phyloP scores from a whole-genome alignment of 2,888 invertebrate species.

The Brachypalpus laphriformis region DNA sequence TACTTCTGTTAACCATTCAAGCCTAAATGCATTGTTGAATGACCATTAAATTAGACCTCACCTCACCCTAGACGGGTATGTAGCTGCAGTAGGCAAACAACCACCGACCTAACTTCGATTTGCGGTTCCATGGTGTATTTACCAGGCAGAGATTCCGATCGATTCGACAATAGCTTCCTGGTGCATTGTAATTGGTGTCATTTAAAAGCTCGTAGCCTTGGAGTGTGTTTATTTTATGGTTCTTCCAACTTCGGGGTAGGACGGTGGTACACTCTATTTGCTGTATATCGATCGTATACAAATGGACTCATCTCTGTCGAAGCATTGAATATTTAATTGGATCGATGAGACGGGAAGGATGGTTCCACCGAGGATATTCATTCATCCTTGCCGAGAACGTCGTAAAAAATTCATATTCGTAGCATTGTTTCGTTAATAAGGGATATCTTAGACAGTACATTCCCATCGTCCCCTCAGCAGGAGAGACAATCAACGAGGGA shows the following conservation, averaged over 20 bases:
- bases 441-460: constrained; percentile 27
- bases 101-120: constrained; percentile 46
- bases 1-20: constrained; percentile 40
- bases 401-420: constrained; percentile 47
- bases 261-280: background rate
- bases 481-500: constrained; percentile 2
- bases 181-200: constrained; percentile 28
- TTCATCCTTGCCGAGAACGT: background rate
- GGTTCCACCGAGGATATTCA: background rate
- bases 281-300: background rate
- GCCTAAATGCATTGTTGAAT: constrained; percentile 34
- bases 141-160: background rate
- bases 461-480: background rate
- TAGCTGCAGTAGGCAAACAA: constrained; percentile 3
- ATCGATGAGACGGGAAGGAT: background rate
- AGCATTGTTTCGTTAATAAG: constrained; percentile 55
- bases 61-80: background rate
- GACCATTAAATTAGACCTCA: constrained; percentile 31
- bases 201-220: constrained; percentile 4
- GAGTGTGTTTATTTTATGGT: background rate
- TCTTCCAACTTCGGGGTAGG: background rate
- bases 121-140: constrained; percentile 41
- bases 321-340: constrained; percentile 47
- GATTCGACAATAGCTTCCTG: constrained; percentile 33
- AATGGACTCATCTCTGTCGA: constrained; percentile 16